Evolutionary conservation across 2,797 vertebrate genomes (phyloP).

Genomic region (Sternarchorhynchus goeldii): DNA sequence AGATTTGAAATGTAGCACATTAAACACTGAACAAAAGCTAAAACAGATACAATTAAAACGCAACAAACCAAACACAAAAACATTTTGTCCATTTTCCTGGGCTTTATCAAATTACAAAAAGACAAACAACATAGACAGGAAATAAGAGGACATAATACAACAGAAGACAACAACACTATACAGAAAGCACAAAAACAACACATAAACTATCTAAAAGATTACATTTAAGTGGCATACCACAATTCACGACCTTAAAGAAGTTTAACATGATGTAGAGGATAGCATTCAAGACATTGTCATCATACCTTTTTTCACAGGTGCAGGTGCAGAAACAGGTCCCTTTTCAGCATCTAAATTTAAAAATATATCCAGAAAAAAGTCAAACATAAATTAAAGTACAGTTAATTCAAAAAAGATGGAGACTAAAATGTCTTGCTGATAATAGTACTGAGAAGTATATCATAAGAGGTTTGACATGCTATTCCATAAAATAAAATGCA

Average conservation of each 20-base stretch:
- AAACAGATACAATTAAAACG: conserved; percentile 44
- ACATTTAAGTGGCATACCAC: background rate
- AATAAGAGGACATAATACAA: conserved; percentile 37
- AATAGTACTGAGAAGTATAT: background rate
- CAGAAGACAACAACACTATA: conserved; percentile 12
- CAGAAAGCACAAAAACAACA: conserved; percentile 33
- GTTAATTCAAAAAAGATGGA: conserved; percentile 7
- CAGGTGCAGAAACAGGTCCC: conserved; percentile 84
- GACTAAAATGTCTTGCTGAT: background rate
- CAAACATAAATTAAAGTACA: conserved; percentile 4
- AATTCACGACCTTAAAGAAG: background rate
- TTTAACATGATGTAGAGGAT: background rate
- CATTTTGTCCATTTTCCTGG: background rate
- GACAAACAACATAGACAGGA: conserved; percentile 41
- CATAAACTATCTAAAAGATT: conserved; percentile 11
- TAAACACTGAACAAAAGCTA: conserved; percentile 63
- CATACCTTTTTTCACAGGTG: conserved; percentile 93
- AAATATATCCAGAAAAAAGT: conserved; percentile 61
- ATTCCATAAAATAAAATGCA: background rate
- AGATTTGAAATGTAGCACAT: conserved; percentile 67
- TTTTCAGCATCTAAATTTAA: conserved; percentile 75
- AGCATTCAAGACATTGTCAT: conserved; percentile 9
- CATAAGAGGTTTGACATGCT: background rate
- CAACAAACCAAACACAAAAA: conserved; percentile 24
- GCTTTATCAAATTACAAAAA: conserved; percentile 17